A percentile compares a stretch with the other conserved stretches of the same genome.
Evolutionary conservation across 1,140 invertebrate species (phyloP).

Genomic region (Zaprionus nigranus): DNA sequence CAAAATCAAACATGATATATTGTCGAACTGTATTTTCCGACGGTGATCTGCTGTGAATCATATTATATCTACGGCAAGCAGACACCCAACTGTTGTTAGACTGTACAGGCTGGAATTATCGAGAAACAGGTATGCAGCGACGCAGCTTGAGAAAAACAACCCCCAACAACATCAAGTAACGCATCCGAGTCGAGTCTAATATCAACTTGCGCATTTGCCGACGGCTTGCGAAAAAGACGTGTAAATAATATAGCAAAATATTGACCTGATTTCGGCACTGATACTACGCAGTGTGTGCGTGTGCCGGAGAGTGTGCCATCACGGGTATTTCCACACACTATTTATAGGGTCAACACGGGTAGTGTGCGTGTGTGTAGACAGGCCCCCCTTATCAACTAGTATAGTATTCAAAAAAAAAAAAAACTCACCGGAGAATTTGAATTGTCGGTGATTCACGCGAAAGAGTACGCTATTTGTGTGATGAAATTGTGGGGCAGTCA

Average conservation of each 20-base stretch:
- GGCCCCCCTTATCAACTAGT: conserved; percentile 8
- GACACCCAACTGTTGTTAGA: not conserved
- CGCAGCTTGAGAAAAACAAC: conserved; percentile 5
- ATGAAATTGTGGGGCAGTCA: conserved; percentile 14
- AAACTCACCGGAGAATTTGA: conserved; percentile 73
- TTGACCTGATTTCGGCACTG: conserved; percentile 38
- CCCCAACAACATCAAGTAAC: conserved; percentile 10
- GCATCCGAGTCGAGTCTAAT: not conserved
- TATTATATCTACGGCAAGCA: not conserved
- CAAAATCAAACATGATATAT: not conserved
- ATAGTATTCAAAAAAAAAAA: conserved; percentile 10
- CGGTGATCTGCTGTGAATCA: not conserved
- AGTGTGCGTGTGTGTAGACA: conserved; percentile 10
- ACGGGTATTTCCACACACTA: conserved; percentile 12
- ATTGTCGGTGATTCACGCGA: conserved; percentile 65
- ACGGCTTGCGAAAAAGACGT: conserved; percentile 25
- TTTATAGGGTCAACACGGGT: conserved; percentile 1
- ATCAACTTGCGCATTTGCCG: conserved; percentile 32
- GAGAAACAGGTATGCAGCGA: not conserved
- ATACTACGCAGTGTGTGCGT: conserved; percentile 15
- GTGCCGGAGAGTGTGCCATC: not conserved
- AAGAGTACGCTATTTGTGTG: conserved; percentile 40
- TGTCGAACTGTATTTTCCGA: conserved; percentile 6
- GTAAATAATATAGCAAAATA: conserved; percentile 29
- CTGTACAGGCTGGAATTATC: conserved; percentile 14